These are phyloP conservation scores for Disparrhopalites patrizii DNA, from an alignment of 2,888 invertebrate genomes.

Conservation along the genomic window DNA sequence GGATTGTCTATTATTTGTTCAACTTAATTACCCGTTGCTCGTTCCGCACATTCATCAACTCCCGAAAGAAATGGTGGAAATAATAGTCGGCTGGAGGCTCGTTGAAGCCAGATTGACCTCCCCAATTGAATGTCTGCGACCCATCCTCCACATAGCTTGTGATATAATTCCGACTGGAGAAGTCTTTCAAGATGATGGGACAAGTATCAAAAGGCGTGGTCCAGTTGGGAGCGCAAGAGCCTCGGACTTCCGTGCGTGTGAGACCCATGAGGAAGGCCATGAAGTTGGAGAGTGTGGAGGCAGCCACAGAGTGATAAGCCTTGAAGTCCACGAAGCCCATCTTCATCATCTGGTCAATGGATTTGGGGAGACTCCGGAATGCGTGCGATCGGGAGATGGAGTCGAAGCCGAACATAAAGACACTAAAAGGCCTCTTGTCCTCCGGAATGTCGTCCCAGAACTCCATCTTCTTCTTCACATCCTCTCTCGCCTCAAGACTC, in stretches of 20 bases:
- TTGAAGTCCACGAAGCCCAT: conserved; percentile 66
- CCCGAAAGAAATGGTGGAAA: conserved; percentile 66
- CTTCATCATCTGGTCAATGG: conserved; percentile 63
- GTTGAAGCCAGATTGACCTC: conserved; percentile 64
- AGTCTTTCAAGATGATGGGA: conserved; percentile 72
- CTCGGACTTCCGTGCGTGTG: conserved; percentile 31
- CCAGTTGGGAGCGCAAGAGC: conserved; percentile 39
- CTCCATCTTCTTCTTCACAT: conserved; percentile 14
- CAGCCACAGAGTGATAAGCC: conserved; percentile 61
- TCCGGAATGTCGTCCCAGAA: background rate
- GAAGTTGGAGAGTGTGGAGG: conserved; percentile 73
- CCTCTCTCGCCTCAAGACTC: background rate
- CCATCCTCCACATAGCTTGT: conserved; percentile 79
- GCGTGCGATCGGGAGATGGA: conserved; percentile 76
- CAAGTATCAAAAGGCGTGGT: conserved; percentile 61
- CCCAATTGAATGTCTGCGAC: conserved; percentile 65
- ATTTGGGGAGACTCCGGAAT: conserved; percentile 68
- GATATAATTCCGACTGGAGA: conserved; percentile 64
- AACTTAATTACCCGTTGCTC: no score
- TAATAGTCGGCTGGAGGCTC: conserved; percentile 76
- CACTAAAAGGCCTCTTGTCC: background rate
- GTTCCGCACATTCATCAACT: no score
- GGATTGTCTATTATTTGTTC: no score
- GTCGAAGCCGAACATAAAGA: conserved; percentile 70
- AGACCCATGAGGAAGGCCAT: conserved; percentile 74